Evolutionary conservation across 2,797 vertebrate species (phyloP).

Genomic region (Odontamblyopus rebecca): DNA sequence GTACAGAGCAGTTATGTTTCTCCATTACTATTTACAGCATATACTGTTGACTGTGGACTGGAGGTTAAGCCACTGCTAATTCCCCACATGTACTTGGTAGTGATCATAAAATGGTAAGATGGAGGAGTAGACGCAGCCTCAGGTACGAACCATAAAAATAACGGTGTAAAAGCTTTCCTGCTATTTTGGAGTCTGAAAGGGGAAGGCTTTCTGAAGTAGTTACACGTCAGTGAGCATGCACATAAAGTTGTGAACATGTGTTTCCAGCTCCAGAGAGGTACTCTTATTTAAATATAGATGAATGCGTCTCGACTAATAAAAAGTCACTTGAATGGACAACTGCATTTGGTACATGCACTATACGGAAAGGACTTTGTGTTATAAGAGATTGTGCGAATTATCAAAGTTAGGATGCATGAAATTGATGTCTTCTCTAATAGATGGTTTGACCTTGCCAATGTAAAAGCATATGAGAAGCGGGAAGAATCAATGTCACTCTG

Average conservation of each 20-base stretch:
- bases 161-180: slow-evolving; percentile 19
- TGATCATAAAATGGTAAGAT: slow-evolving; percentile 47
- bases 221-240: slow-evolving; percentile 22
- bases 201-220: slow-evolving; percentile 28
- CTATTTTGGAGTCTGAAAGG: slow-evolving; percentile 46
- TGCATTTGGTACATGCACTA: slow-evolving; percentile 45
- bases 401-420: slow-evolving; percentile 8
- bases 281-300: slow-evolving; percentile 72
- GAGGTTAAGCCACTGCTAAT: slow-evolving; percentile 58
- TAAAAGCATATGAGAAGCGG: background rate
- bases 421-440: slow-evolving; percentile 6
- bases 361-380: slow-evolving; percentile 32
- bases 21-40: background rate
- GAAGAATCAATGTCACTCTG: background rate
- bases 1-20: background rate
- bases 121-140: slow-evolving; percentile 31
- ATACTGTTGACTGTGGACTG: slow-evolving; percentile 37
- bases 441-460: slow-evolving; percentile 5
- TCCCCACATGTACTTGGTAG: slow-evolving; percentile 64
- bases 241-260: slow-evolving; percentile 36
- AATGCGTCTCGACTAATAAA: slow-evolving; percentile 51
- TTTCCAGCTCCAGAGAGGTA: slow-evolving; percentile 46
- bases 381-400: slow-evolving; percentile 3
- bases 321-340: slow-evolving; percentile 39
- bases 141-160: slow-evolving; percentile 35